Evolutionary conservation across 2,113 vertebrate species (phyloP), one percentile per base, ranked within the genome.

Genomic region (Cephalopterus ornatus): DNA sequence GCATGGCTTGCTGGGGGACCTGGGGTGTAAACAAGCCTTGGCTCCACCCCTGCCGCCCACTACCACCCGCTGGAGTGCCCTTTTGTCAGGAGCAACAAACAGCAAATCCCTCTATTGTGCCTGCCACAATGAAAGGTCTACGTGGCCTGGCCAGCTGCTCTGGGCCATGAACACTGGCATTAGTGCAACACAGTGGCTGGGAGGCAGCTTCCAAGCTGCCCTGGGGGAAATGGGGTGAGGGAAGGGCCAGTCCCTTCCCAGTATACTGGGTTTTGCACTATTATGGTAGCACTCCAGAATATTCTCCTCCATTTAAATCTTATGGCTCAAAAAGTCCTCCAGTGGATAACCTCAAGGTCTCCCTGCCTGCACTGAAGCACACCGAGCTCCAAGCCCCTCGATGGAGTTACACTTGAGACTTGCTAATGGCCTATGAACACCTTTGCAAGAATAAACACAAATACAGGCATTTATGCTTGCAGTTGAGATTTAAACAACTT

Each of bases 91-190:
- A 90, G 77, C 77, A 85, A 52, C 75, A 67, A 92, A 58, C 27
- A 92, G 88, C 92, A 97, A 96, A 96, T 97, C 92, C 92, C 78
- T 30, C 19, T 11, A 87, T 91, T 96, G 82, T 73, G 86, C 46
- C 75, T 82, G 67, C 22, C 65, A 96, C 79, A 93, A 75, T 24
- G 73, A 55, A 59, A 76, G 68, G 65, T 52, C 81, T 71, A 20
- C 3, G 0, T 19, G 47, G 49, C 66, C 75, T 35, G 53, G 39
- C 24, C 0, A 1, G 63, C 77, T 61, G 68, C 73, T 61, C 63
- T 2, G 37, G 52, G 44, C 61, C 2, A 2, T 26, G 27, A 66
- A 70, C 85, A 65, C 15, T 0, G 0, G 82, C 23, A 85, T 92
- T 85, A 85, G 46, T 14, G 50, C 63, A 67, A 81, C 23, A 33